Evolutionary conservation across 2,888 invertebrate species (phyloP), one percentile per base, ranked within the genome.

Genomic region (Toxonevra muliebris): DNA sequence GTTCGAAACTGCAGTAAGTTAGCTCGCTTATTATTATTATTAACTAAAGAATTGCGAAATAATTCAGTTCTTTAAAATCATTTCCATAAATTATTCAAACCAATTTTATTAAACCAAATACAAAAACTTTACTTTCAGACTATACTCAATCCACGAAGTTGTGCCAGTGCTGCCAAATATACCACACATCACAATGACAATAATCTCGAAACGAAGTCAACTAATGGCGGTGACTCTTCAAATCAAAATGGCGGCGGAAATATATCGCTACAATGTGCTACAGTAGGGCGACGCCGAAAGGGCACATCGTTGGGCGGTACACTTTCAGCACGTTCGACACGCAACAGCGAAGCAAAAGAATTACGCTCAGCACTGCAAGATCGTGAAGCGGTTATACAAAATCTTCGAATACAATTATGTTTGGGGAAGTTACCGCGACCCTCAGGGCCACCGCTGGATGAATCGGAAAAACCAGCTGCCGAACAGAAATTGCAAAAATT

Each of bases 301-400:
- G 86, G 87, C 8, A 76, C 81, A 48, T 83, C 84, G 1, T 69
- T 85, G 67, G 78, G 83, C 66, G 81, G 84, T 12, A 81, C 79
- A 42, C 75, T 80, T 17, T 69, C 70, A 10, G 70, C 74, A 13
- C 74, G 68, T 67, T 82, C 75, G 52, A 80, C 69, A 66, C 84
- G 76, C 68, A 66, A 82, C 61, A 64, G 82, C 61, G 83, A 82
- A 76, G 84, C 86, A 12, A 93, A 92, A 83, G 90, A 89, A 74
- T 87, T 92, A 72, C 88, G 90, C 67, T 89, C 90, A 61, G 91
- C 92, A 1, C 86, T 94, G 48, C 88, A 90, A 54, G 94, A 94
- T 84, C 93, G 93, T 78, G 94, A 94, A 81, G 90, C 92, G 60
- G 90, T 93, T 65, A 94, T 94, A 84, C 92, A 93, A 82, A 93